Evolutionary conservation across 37 sponge, comb jelly and placozoan genomes (phyloP).

Genomic region (Ianthella basta): DNA sequence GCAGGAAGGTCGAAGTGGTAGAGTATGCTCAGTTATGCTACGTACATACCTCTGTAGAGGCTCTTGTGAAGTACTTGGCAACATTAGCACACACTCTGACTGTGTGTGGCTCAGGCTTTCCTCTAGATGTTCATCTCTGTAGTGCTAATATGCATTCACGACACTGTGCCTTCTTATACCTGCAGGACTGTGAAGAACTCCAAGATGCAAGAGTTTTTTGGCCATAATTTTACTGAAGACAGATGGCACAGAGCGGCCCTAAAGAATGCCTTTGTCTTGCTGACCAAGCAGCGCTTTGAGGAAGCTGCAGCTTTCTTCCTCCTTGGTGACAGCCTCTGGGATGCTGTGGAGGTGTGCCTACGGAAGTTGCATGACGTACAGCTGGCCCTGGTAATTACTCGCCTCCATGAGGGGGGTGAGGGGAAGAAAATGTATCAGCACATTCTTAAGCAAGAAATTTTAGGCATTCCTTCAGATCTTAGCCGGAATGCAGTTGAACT

Average conservation of each 20-base stretch:
- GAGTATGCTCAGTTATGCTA: too few relatives aligned
- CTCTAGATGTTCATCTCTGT: too few relatives aligned
- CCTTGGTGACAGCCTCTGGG: constrained; percentile 83
- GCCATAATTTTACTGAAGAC: constrained; percentile 81
- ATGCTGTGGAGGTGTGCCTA: constrained; percentile 95
- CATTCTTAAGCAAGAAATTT: constrained; percentile 66
- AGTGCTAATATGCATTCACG: background rate
- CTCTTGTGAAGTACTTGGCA: too few relatives aligned
- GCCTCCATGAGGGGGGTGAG: constrained; percentile 83
- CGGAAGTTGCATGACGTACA: constrained; percentile 79
- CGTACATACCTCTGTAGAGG: too few relatives aligned
- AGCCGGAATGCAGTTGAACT: background rate
- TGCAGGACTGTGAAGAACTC: constrained; percentile 76
- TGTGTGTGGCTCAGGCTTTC: too few relatives aligned
- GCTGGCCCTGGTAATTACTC: constrained; percentile 88
- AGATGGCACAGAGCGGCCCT: constrained; percentile 95
- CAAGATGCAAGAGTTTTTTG: constrained; percentile 89
- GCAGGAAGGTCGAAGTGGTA: too few relatives aligned
- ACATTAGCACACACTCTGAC: too few relatives aligned
- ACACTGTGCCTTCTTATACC: background rate
- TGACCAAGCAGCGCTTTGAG: constrained; percentile 93
- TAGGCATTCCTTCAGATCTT: constrained; percentile 38
- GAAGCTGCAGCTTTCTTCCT: constrained; percentile 98
- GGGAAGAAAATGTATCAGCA: constrained; percentile 51
- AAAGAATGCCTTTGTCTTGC: constrained; percentile 95